Evolutionary conservation across 2,888 invertebrate species (phyloP).

Genomic region (Lasioglossum morio): DNA sequence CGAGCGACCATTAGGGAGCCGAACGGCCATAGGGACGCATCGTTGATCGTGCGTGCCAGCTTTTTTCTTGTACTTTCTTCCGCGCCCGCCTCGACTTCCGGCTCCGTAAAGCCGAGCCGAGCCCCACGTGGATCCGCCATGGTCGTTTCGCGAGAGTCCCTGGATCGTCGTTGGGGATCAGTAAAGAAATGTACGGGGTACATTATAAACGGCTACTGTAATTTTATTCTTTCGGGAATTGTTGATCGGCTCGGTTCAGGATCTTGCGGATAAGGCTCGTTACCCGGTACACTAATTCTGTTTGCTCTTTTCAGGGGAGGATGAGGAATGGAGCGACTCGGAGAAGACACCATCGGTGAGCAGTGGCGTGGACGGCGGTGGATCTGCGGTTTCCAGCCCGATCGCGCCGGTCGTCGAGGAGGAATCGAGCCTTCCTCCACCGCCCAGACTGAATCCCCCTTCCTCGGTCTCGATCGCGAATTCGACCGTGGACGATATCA

Average conservation of each 20-base stretch:
- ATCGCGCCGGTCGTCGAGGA: slow-evolving; percentile 79
- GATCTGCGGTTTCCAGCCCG: slow-evolving; percentile 82
- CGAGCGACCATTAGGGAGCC: slow-evolving; percentile 80
- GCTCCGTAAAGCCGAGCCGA: not conserved
- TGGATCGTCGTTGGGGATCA: slow-evolving; percentile 57
- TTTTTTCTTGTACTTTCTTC: slow-evolving; percentile 39
- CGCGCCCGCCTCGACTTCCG: slow-evolving; percentile 44
- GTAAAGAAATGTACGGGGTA: slow-evolving; percentile 70
- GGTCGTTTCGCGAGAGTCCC: slow-evolving; percentile 68
- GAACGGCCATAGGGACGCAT: slow-evolving; percentile 79
- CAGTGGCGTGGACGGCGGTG: slow-evolving; percentile 82
- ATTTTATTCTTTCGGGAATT: not conserved
- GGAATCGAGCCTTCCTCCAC: slow-evolving; percentile 79
- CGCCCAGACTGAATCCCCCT: slow-evolving; percentile 76
- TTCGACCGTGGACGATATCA: slow-evolving; percentile 79
- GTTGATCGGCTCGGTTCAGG: not conserved
- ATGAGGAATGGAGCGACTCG: slow-evolving; percentile 84
- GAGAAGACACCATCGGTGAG: slow-evolving; percentile 83
- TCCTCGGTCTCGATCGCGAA: slow-evolving; percentile 57
- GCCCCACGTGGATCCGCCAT: slow-evolving; percentile 53
- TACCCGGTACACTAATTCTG: not conserved
- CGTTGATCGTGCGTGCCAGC: slow-evolving; percentile 68
- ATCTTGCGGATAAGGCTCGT: not conserved
- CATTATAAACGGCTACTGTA: not conserved
- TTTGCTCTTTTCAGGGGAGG: slow-evolving; percentile 81